phyloP scores from a whole-genome alignment of 2,888 invertebrate species.

The Drosophila nr. perissopoda region DNA sequence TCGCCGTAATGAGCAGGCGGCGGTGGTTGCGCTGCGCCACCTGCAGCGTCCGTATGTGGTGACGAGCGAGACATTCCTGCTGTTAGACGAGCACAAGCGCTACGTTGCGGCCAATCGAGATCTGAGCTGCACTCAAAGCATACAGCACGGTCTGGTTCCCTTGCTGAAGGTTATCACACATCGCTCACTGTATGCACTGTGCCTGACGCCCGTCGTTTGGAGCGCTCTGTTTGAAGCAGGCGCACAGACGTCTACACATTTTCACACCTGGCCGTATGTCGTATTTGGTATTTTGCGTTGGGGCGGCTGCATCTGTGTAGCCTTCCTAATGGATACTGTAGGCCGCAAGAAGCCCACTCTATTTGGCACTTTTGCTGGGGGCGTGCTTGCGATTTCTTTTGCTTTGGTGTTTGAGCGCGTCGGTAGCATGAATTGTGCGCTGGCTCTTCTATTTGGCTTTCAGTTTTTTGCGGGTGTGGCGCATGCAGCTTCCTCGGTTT shows the following conservation, averaged over 20 bases:
- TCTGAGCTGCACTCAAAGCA: constrained; percentile 37
- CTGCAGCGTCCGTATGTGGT: constrained; percentile 70
- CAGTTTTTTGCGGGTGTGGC: constrained; percentile 75
- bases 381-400: constrained; percentile 65
- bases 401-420: constrained; percentile 54
- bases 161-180: constrained; percentile 69
- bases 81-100: constrained; percentile 76
- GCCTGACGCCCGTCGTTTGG: constrained; percentile 63
- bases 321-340: constrained; percentile 66
- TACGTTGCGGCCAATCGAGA: constrained; percentile 70
- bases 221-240: constrained; percentile 50
- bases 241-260: constrained; percentile 23
- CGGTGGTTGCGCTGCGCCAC: constrained; percentile 69
- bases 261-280: constrained; percentile 60
- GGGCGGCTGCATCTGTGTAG: constrained; percentile 58
- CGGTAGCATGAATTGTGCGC: constrained; percentile 47
- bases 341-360: constrained; percentile 76
- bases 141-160: constrained; percentile 59
- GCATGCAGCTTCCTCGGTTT: constrained; percentile 73
- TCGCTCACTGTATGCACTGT: constrained; percentile 69
- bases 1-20: constrained; percentile 68
- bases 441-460: constrained; percentile 62
- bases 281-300: constrained; percentile 66
- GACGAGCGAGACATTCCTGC: constrained; percentile 70
- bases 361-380: constrained; percentile 62